Evolutionary conservation across 2,888 invertebrate species (phyloP).

Genomic region (Metalampra italica): DNA sequence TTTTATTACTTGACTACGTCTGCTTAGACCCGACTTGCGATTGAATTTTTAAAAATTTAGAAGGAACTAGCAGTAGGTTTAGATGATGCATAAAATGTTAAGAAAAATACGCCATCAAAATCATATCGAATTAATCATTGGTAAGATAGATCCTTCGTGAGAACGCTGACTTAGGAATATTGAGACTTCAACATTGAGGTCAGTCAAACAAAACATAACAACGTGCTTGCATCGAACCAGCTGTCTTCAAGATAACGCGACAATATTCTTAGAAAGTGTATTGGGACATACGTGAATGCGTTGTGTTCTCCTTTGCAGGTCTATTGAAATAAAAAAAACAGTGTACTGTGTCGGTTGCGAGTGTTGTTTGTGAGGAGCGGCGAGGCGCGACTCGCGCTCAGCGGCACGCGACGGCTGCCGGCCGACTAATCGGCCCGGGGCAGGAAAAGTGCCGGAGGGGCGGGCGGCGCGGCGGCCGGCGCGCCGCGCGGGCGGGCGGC

Average conservation of each 20-base stretch:
- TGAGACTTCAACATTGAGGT: too few relatives aligned
- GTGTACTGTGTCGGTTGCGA: constrained; percentile 37
- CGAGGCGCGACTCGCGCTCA: constrained; percentile 24
- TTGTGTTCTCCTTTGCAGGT: constrained; percentile 49
- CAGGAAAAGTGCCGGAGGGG: constrained; percentile 30
- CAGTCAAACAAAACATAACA: constrained; percentile 38
- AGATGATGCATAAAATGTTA: too few relatives aligned
- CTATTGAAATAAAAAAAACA: constrained; percentile 58
- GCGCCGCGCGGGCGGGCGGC: not conserved
- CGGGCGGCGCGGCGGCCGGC: constrained; percentile 28
- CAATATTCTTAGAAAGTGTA: not conserved
- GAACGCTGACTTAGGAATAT: too few relatives aligned
- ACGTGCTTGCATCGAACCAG: constrained; percentile 11
- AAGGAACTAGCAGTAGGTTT: too few relatives aligned
- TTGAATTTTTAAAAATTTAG: too few relatives aligned
- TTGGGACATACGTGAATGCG: constrained; percentile 31
- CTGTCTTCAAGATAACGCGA: not conserved
- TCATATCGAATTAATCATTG: too few relatives aligned
- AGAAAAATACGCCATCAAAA: too few relatives aligned
- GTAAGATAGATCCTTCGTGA: too few relatives aligned
- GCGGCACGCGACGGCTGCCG: constrained; percentile 56
- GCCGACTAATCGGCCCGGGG: constrained; percentile 46
- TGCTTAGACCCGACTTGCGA: too few relatives aligned
- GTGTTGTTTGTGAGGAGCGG: constrained; percentile 16
- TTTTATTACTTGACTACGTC: too few relatives aligned